phyloP scores from a whole-genome alignment of 2,797 vertebrate genomes.

The Danio kyathit region DNA sequence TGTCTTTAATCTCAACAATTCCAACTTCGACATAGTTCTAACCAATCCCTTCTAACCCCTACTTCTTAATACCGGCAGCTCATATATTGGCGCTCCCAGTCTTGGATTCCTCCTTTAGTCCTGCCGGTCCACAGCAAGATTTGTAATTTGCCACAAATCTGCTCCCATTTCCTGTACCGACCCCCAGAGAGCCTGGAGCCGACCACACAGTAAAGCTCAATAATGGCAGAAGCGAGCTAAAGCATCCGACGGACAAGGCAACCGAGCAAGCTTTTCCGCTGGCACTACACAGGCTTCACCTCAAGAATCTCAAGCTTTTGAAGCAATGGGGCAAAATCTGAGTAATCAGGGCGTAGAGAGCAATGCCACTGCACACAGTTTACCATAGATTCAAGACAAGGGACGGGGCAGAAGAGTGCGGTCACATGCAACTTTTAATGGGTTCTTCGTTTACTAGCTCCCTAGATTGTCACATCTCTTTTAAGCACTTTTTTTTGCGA shows the following conservation, averaged over 20 bases:
- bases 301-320: slow-evolving; percentile 36
- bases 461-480: slow-evolving; percentile 1
- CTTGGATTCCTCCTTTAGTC: slow-evolving; percentile 1
- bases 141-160: slow-evolving; percentile 45
- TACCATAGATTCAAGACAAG: background rate
- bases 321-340: background rate
- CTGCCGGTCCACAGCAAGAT: slow-evolving; percentile 25
- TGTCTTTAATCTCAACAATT: slow-evolving; percentile 3
- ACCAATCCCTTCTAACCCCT: slow-evolving; percentile 23
- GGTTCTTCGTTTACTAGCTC: background rate
- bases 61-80: slow-evolving; percentile 14
- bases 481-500: background rate
- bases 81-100: background rate
- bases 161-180: slow-evolving; percentile 30
- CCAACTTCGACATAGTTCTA: background rate
- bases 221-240: slow-evolving; percentile 22
- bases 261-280: slow-evolving; percentile 1
- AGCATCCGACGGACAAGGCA: background rate
- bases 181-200: slow-evolving; percentile 20
- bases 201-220: background rate
- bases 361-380: slow-evolving; percentile 10
- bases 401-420: background rate
- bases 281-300: background rate
- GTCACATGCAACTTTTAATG: slow-evolving; percentile 12
- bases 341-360: slow-evolving; percentile 15